Conservation (phyloP, 1,140 invertebrate species). For the Acromyrmex charruanus region DNA sequence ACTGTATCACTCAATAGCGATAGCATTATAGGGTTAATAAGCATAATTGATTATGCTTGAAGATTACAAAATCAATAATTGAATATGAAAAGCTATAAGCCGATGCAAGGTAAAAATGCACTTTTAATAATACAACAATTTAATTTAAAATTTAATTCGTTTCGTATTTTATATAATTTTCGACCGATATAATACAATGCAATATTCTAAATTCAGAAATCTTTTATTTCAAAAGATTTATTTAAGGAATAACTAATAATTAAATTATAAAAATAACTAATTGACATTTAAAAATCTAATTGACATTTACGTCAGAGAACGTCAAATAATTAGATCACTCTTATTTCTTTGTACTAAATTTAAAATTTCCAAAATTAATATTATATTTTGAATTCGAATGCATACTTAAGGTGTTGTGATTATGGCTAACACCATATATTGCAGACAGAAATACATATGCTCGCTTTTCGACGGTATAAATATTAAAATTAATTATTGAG, state of each 20-base stretch:
- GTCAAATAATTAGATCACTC: neutral
- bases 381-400: neutral
- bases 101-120: slow-evolving; percentile 14
- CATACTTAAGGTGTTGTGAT: neutral
- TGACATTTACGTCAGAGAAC: neutral
- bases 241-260: neutral
- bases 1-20: too few species aligned
- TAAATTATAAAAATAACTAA: neutral
- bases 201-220: neutral
- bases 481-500: neutral
- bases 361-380: slow-evolving; percentile 11
- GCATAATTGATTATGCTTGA: neutral
- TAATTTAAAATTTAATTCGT: slow-evolving; percentile 22
- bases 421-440: neutral
- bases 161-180: neutral
- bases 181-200: neutral
- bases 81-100: neutral
- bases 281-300: neutral
- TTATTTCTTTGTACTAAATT: neutral
- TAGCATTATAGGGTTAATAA: too few species aligned
- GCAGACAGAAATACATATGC: neutral
- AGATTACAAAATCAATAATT: slow-evolving; percentile 15
- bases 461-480: neutral
- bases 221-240: neutral
- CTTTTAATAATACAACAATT: slow-evolving; percentile 23